Evolutionary conservation across 2,797 vertebrate genomes (phyloP).

Genomic region (Neopelma chrysocephalum): DNA sequence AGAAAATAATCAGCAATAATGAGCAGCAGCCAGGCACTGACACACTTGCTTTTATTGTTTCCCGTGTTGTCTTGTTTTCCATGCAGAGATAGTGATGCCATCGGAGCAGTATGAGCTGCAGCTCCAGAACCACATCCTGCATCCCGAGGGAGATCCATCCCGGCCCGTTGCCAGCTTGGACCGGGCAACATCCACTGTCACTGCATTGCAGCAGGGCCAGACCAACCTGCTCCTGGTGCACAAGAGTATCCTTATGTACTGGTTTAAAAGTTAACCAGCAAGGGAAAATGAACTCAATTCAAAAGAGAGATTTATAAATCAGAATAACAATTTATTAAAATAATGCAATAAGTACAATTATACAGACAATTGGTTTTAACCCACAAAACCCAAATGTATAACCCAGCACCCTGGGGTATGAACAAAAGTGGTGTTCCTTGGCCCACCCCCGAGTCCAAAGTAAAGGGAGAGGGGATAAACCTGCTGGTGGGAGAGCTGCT

Average conservation of each 20-base stretch:
- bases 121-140: conserved; percentile 83
- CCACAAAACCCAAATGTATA: no score
- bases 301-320: no score
- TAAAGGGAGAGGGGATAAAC: no score
- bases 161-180: conserved; percentile 82
- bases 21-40: background rate
- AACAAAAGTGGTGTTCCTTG: no score
- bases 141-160: conserved; percentile 69
- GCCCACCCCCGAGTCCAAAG: no score
- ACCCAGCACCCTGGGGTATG: no score
- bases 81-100: conserved; percentile 89
- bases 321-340: no score
- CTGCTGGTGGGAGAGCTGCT: no score
- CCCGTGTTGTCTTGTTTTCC: background rate
- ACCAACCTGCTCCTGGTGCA: conserved; percentile 75
- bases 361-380: no score
- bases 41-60: background rate
- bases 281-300: no score
- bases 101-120: conserved; percentile 94
- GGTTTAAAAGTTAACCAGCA: no score
- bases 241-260: conserved; percentile 85
- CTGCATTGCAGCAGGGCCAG: conserved; percentile 77
- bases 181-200: conserved; percentile 72
- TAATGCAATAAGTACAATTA: no score
- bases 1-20: background rate